Percentiles rank a stretch among this genome's conserved stretches.
These are phyloP conservation scores for Halocaridina rubra DNA, from an alignment of 2,888 invertebrate genomes.

Conservation along the genomic window DNA sequence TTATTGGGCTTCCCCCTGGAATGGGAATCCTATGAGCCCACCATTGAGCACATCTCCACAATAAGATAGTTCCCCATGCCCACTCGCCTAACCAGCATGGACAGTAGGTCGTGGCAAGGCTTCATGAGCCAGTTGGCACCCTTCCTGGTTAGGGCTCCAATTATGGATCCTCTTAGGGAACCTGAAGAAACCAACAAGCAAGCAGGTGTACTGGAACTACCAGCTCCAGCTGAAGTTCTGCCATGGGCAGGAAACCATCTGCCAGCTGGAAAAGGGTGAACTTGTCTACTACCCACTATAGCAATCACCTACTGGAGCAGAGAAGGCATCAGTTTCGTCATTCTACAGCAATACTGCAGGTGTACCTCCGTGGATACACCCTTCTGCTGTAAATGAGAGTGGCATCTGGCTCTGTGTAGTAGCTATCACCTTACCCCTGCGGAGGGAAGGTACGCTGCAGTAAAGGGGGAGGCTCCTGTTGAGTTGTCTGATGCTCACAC, in stretches of 20 bases:
- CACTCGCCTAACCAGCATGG: too few species aligned
- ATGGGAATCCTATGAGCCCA: too few species aligned
- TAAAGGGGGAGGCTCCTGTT: too few species aligned
- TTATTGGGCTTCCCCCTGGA: too few species aligned
- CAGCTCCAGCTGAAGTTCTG: not conserved
- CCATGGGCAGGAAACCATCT: not conserved
- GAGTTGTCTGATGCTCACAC: not conserved
- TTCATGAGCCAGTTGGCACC: constrained; percentile 30
- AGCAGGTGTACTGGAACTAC: not conserved
- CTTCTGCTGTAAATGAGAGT: too few species aligned
- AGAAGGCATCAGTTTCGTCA: not conserved
- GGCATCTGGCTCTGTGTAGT: too few species aligned
- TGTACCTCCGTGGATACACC: not conserved
- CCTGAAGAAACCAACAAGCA: not conserved
- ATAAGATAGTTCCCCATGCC: too few species aligned
- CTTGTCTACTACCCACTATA: too few species aligned
- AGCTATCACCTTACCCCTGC: too few species aligned
- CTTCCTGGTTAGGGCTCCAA: not conserved
- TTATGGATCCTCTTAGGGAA: not conserved
- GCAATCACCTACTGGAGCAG: not conserved
- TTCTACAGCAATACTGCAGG: too few species aligned
- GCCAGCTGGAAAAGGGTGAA: not conserved
- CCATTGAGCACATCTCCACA: too few species aligned
- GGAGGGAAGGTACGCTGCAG: too few species aligned
- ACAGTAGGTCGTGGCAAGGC: constrained; percentile 12